Percentiles rank a stretch among this genome's conserved stretches.
Conservation (phyloP, 2,888 invertebrate genomes). For the Andrena hattorfiana region DNA sequence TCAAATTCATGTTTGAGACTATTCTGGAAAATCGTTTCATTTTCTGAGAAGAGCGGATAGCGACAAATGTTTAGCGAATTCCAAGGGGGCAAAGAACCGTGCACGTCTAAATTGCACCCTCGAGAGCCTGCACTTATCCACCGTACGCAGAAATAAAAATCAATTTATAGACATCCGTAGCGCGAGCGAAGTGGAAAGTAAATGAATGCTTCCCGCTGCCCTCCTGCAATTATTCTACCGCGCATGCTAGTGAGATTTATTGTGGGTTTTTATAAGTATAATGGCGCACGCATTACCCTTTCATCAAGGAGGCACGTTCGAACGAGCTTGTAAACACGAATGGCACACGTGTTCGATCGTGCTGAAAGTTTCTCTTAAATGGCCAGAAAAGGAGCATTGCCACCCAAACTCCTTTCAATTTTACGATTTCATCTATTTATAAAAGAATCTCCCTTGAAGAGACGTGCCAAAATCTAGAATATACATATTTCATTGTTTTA, state of each 20-base stretch:
- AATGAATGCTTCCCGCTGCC: constrained; percentile 41
- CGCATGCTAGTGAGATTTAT: constrained; percentile 48
- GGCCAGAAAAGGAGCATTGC: constrained; percentile 33
- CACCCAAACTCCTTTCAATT: constrained; percentile 15
- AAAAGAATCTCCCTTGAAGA: too few species aligned
- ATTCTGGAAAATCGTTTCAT: background rate
- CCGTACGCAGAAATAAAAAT: constrained; percentile 10
- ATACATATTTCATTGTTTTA: too few species aligned
- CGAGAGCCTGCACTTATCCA: background rate
- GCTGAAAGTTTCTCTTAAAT: constrained; percentile 38
- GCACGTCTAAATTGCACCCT: constrained; percentile 10
- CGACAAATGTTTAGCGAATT: background rate
- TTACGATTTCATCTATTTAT: background rate
- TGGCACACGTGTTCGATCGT: constrained; percentile 48
- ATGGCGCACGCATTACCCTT: constrained; percentile 52
- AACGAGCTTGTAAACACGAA: constrained; percentile 44
- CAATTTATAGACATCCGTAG: constrained; percentile 35
- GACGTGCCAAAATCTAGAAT: too few species aligned
- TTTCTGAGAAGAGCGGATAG: background rate
- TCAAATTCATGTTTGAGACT: background rate
- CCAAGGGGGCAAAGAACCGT: background rate
- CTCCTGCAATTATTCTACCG: constrained; percentile 49
- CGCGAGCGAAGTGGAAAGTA: constrained; percentile 40
- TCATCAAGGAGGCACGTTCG: constrained; percentile 45
- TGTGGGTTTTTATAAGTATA: constrained; percentile 50